These are phyloP conservation scores for Paedocypris sp. DNA, from an alignment of 2,113 vertebrate genomes.

Conservation along the genomic window DNA sequence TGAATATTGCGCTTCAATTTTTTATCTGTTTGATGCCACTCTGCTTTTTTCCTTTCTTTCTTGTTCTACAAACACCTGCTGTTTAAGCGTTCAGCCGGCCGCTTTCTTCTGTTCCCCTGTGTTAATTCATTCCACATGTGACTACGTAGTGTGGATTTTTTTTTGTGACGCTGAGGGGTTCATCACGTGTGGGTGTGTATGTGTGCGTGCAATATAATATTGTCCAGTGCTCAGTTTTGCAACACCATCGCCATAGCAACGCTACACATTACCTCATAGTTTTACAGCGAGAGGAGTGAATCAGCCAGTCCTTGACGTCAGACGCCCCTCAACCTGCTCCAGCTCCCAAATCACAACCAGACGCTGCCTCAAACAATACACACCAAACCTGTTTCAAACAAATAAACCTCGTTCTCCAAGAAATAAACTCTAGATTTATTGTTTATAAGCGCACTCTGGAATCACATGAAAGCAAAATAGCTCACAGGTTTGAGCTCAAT, in stretches of 20 bases:
- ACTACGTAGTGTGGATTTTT: not conserved
- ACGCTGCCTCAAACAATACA: conserved; percentile 10
- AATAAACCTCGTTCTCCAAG: not conserved
- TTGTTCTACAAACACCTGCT: conserved; percentile 7
- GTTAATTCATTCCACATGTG: conserved; percentile 9
- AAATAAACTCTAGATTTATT: not conserved
- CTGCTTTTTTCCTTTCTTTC: not conserved
- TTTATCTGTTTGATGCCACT: not conserved
- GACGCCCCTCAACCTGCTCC: not conserved
- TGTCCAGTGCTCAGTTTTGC: conserved; percentile 3
- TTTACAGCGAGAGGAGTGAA: conserved; percentile 1
- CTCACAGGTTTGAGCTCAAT: too few relatives aligned
- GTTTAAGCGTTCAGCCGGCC: not conserved
- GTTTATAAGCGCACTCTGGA: not conserved
- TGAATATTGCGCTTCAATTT: not conserved
- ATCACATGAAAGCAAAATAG: not conserved
- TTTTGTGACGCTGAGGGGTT: not conserved
- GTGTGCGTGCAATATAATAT: not conserved
- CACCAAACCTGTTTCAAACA: conserved; percentile 4
- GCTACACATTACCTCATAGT: conserved; percentile 4
- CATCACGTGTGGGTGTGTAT: not conserved
- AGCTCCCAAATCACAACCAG: conserved; percentile 22
- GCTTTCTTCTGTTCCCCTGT: not conserved
- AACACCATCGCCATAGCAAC: conserved; percentile 3
- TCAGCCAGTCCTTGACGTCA: conserved; percentile 10